phyloP scores from a whole-genome alignment of 2,888 invertebrate genomes.

The Thymelicus acteon region DNA sequence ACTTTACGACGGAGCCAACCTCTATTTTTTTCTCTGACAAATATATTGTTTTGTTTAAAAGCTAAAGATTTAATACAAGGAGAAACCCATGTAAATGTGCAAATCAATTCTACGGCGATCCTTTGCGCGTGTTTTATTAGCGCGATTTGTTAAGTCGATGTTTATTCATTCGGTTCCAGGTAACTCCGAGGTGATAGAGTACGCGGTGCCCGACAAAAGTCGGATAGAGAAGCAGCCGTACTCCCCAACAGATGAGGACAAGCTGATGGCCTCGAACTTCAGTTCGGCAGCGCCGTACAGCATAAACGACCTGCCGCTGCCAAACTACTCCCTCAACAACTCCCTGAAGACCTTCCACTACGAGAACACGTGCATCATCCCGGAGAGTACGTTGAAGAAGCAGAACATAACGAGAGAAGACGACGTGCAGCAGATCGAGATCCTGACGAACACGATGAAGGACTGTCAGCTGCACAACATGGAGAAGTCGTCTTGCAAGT shows the following conservation, averaged over 20 bases:
- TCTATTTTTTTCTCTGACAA: constrained; percentile 13
- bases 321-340: constrained; percentile 85
- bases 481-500: constrained; percentile 75
- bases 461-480: constrained; percentile 76
- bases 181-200: constrained; percentile 78
- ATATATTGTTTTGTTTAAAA: constrained; percentile 16
- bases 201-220: constrained; percentile 81
- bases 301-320: constrained; percentile 81
- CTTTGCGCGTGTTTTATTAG: constrained; percentile 31
- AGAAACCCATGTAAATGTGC: constrained; percentile 18
- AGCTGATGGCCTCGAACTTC: constrained; percentile 75
- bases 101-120: constrained; percentile 25
- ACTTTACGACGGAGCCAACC: constrained; percentile 3
- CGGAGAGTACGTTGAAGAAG: constrained; percentile 75
- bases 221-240: constrained; percentile 78
- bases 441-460: constrained; percentile 75
- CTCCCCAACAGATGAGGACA: constrained; percentile 81
- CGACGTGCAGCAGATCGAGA: constrained; percentile 78
- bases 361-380: constrained; percentile 78
- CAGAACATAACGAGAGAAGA: constrained; percentile 75
- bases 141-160: constrained; percentile 25
- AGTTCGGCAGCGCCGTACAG: constrained; percentile 69
- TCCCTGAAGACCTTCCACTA: constrained; percentile 81
- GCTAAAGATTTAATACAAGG: constrained; percentile 8
- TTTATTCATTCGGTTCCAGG: constrained; percentile 52